A percentile compares a stretch with the other conserved stretches of the same genome.
phyloP scores from a whole-genome alignment of 2,888 invertebrate genomes.

The Latrodectus hesperus region DNA sequence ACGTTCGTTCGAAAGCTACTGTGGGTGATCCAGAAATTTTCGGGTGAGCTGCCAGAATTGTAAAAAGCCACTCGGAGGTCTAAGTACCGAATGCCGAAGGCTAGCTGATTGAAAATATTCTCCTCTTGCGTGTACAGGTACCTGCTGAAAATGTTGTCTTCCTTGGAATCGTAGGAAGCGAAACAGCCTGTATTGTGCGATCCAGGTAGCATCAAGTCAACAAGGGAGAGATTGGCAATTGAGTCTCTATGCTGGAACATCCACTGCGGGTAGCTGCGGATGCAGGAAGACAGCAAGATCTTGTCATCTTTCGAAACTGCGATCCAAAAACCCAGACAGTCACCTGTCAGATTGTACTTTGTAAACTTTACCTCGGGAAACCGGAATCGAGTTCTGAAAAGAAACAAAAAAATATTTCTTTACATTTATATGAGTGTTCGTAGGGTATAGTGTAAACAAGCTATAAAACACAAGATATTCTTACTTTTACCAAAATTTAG shows the following conservation, averaged over 20 bases:
- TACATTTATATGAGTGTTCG: too few species aligned
- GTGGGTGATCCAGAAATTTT: slow-evolving; percentile 72
- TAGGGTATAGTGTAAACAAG: too few species aligned
- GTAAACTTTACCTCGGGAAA: slow-evolving; percentile 71
- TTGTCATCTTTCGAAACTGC: slow-evolving; percentile 14
- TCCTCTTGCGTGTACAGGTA: slow-evolving; percentile 80
- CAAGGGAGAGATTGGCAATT: slow-evolving; percentile 56
- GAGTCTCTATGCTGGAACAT: slow-evolving; percentile 46
- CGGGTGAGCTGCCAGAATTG: neutral
- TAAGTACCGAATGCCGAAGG: slow-evolving; percentile 82
- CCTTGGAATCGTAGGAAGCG: slow-evolving; percentile 76
- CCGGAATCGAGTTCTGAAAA: slow-evolving; percentile 72
- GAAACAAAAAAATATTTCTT: neutral
- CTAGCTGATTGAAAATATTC: slow-evolving; percentile 87
- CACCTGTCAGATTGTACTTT: slow-evolving; percentile 51
- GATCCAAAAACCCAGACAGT: slow-evolving; percentile 63
- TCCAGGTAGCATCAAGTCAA: slow-evolving; percentile 70
- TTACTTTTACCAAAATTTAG: too few species aligned
- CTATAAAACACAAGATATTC: too few species aligned
- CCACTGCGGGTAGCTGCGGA: slow-evolving; percentile 68
- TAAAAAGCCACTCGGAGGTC: slow-evolving; percentile 70
- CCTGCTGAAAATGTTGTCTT: slow-evolving; percentile 50
- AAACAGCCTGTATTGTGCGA: slow-evolving; percentile 70
- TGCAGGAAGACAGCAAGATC: slow-evolving; percentile 48
- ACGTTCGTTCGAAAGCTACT: slow-evolving; percentile 70